Conservation (phyloP, 2,113 vertebrate species). For the Oceanodroma tethys region DNA sequence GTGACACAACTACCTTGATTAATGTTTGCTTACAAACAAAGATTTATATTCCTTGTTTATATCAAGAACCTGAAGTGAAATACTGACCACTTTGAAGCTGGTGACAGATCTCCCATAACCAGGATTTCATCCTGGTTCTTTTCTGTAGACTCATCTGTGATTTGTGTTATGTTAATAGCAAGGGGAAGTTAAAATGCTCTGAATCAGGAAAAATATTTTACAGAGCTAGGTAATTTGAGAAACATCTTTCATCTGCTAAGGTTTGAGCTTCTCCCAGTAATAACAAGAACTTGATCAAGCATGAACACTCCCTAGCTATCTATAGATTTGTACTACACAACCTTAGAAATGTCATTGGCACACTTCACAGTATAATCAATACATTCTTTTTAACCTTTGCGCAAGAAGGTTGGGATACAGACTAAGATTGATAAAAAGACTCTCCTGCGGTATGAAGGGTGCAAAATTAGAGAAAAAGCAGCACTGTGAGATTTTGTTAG, state of each 20-base stretch:
- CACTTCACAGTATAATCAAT: conserved; percentile 68
- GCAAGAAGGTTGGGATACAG: conserved; percentile 56
- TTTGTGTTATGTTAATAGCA: conserved; percentile 25
- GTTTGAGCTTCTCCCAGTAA: conserved; percentile 58
- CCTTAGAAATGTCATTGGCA: conserved; percentile 71
- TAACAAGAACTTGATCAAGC: conserved; percentile 69
- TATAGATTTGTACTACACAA: conserved; percentile 71
- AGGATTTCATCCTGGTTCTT: background rate
- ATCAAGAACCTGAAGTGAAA: conserved; percentile 33
- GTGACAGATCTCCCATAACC: conserved; percentile 30
- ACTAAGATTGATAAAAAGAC: conserved; percentile 65
- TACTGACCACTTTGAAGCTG: background rate
- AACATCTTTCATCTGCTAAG: conserved; percentile 52
- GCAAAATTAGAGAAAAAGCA: conserved; percentile 7
- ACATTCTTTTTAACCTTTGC: conserved; percentile 70
- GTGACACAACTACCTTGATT: background rate
- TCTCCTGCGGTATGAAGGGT: conserved; percentile 22
- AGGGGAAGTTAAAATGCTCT: conserved; percentile 24
- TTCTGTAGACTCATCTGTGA: background rate
- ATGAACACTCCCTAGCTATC: conserved; percentile 64
- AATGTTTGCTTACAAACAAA: background rate
- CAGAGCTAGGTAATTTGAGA: conserved; percentile 27
- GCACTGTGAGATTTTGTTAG: background rate
- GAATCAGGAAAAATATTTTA: conserved; percentile 59
- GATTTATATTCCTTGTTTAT: conserved; percentile 23